Base-by-base conservation (phyloP, 1,140 invertebrate genomes). In the Lepidostoma basale region DNA sequence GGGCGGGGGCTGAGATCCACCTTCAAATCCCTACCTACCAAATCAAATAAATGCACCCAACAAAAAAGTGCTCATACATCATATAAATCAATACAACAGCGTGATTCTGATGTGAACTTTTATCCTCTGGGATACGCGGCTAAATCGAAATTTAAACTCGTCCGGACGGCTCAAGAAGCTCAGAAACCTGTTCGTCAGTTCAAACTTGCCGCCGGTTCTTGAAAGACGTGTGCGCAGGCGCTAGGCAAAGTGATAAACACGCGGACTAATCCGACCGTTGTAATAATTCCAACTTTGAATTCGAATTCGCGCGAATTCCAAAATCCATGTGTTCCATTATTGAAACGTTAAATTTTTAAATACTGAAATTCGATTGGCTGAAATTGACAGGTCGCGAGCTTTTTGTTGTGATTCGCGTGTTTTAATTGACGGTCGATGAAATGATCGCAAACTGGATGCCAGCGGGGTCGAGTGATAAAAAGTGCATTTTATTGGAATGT, bases 161-260 rank as follows among this genome's bases (percentile, higher is more conserved):
- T 60, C 56, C 10, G 36, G 56, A 56, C 30, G 56, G 36, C 6
- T 23, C 33, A 60, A 60, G 56, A 60, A 60, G 56, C 36, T 60
- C 39, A n/a, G 14, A 39, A 60, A 60, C 56, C 56, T 42, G 56
- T 59, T 59, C 56, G 56, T 42, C 39, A 59, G 56, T 59, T 59
- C 25, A 59, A 59, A 59, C 22, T 59, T 59, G 39, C 56, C 56
- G 56, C 56, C 56, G 56, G 56, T 59, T 6, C 12, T 40, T 20
- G 56, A 3, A 25, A 40, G 56, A 42, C 56, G 56, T 59, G 56
- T 40, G 56, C 56, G 56, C 56, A 59, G 22, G 25, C 56, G 18
- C 36, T 12, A 36, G 22, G 12, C 6, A 36, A 12, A 40, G 23
- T 16, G 20, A 59, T 40, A 42, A 59, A 59, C 56, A 59, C 56